Base-by-base conservation (phyloP, 2,888 invertebrate genomes). In the Synergus umbraculus region DNA sequence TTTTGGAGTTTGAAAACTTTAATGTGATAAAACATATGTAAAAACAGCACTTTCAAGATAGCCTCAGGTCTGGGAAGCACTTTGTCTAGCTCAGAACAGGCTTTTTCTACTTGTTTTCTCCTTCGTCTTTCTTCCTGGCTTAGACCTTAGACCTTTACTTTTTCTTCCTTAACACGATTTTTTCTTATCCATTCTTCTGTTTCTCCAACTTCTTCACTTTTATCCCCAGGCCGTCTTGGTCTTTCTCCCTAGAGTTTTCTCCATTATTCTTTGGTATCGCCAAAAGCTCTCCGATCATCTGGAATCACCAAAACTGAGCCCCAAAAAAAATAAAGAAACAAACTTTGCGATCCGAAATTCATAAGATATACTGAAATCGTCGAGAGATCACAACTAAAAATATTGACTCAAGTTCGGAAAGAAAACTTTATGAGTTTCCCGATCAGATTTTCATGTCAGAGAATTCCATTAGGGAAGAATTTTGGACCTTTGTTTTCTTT, bases 51-150 rank as follows among this genome's bases (percentile, higher is more conserved):
- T 10, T 43, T 10, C 18, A 66, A 44, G 13, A 67, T 65, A 43
- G 7, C 46, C 29, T 22, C 13, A 69, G 46, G 54, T 73, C 8
- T 73, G 7, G 0, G n/a, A 73, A 37, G 37, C 37, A 73, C 54
- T 54, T 37, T 73, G 22, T 41, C 5, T 37, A 69, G 18, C 22
- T 22, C 13, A 15, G 29, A 22, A 29, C 18, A 22, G 29, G 44
- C 13, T 37, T 67, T 66, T 54, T 22, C 60, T 66, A 58, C 73
- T 64, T 76, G 60, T 77, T 76, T 77, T 37, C 77, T 69, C 77
- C 69, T 78, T 73, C 44, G 41, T 58, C 41, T 60, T 73, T 41
- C 65, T 79, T 76, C 78, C 79, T 67, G 76, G 76, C 58, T 54
- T 37, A 43, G 67, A 49, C 49, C 46, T 76, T 43, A 46, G 37